A percentile compares a stretch with the other conserved stretches of the same genome.
phyloP scores from a whole-genome alignment of 2,113 vertebrate species.

The Nycticorax nycticorax region DNA sequence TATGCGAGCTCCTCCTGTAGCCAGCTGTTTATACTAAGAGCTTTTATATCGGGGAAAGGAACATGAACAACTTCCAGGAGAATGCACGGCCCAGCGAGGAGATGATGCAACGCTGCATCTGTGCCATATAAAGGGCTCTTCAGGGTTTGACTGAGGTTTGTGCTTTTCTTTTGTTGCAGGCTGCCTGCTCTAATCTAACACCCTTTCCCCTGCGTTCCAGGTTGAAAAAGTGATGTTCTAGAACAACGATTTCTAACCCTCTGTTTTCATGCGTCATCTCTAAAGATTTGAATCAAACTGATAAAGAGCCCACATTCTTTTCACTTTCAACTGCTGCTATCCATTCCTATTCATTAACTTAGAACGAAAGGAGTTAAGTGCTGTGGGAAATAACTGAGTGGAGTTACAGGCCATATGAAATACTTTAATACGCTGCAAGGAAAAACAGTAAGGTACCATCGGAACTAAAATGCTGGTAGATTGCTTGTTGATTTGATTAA shows the following conservation, averaged over 20 bases:
- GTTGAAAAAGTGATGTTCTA: not conserved
- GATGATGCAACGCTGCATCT: not conserved
- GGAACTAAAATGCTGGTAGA: not conserved
- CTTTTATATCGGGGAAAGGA: not conserved
- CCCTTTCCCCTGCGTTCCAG: not conserved
- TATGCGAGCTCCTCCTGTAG: not conserved
- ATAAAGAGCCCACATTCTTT: not conserved
- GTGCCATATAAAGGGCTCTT: not conserved
- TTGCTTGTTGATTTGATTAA: not conserved
- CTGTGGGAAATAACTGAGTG: not conserved
- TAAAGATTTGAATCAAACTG: not conserved
- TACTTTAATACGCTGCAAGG: not conserved
- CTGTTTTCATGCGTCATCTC: not conserved
- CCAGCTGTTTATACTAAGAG: not conserved
- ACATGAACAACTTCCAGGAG: not conserved
- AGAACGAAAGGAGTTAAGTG: not conserved
- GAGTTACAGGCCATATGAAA: not conserved
- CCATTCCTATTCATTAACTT: not conserved
- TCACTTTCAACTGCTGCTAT: not conserved
- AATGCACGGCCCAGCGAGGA: not conserved
- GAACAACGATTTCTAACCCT: not conserved
- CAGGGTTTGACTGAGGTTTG: not conserved
- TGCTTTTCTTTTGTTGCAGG: not conserved
- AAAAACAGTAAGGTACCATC: not conserved
- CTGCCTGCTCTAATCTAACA: not conserved